Evolutionary conservation across 2,113 vertebrate species (phyloP), one percentile per base, ranked within the genome.

Genomic region (Gracilinanus agilis): DNA sequence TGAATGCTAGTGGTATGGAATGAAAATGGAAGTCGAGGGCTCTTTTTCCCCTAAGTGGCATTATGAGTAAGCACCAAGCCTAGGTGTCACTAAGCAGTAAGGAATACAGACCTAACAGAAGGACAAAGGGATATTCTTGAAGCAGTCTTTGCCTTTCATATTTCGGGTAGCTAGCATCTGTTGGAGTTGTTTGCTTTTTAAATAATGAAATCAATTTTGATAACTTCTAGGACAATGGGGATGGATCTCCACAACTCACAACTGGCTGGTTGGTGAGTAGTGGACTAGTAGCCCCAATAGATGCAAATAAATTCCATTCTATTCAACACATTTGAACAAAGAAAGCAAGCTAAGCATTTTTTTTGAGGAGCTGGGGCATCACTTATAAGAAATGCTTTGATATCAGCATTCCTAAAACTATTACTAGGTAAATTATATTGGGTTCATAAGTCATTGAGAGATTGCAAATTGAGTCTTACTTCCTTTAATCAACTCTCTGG

Each of bases 11-110:
- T 0, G 0, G 55, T 11, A 29, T 49, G 24, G 29, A 12, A 2
- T 24, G 11, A 24, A 44, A 44, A 25, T 40, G 53, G 5, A 53
- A 34, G 40, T 24, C 40, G 0, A n/a, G 6, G 24, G 19, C 24
- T 11, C 40, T 53, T 44, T 44, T 88, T 9, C 11, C 44, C 90
- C 44, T 55, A n/a, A 27, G n/a, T 40, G 53, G 3, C 13, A 19
- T 88, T 0, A 10, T 12, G 2, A 3, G 6, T 13, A 56, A 88
- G 9, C 2, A 0, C 16, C 44, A 23, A 61, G 24, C 3, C 9
- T 29, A 11, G 16, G 25, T 49, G 8, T 49, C 83, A 13, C 54
- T 55, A 3, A 3, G 13, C 1, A 21, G 2, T 24, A 88, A 44
- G n/a, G 92, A 44, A 44, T 49, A 44, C 9, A 75, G 27, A 16